Base-by-base conservation (phyloP, 2,888 invertebrate genomes). In the Xylophagus ater region DNA sequence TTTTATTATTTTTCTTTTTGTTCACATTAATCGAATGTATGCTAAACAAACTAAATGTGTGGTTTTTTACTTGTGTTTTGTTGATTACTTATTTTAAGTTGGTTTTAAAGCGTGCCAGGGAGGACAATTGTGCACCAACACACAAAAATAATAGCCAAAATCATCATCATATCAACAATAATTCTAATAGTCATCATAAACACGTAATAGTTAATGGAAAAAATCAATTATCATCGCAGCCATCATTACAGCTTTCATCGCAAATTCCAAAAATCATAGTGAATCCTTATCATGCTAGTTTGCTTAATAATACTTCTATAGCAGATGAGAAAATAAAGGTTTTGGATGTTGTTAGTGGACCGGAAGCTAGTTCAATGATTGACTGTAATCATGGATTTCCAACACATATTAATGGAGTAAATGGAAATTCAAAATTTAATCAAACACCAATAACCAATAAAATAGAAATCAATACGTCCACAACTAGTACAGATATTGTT, bases 231-330 rank as follows among this genome's bases (percentile, higher is more conserved):
- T 10, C 24, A 17, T 12, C 19, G 32, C 21, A 24, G 38, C 32
- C 26, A 21, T 19, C 28, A 9, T 14, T 15, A 17, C 13, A n/a
- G n/a, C 30, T 19, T 24, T 17, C 29, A 28, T 13, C 32, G 32
- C 23, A 30, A 31, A 30, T 24, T 38, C 54, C 48, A 43, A 62
- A 62, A 50, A 57, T 61, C 35, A 59, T 62, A 42, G 62, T 62
- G 23, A 62, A 59, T 47, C 54, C 59, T 42, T 62, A 62, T 49
- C 63, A 63, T 47, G 61, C 58, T 42, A 62, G 57, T 52, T 12
- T 38, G n/a, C 12, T 15, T 24, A 20, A 15, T 14, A 30, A 15
- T 19, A 4, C 14, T 37, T 17, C 37, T 31, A 15, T 13, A 14
- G 12, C n/a, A 26, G 13, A 12, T 26, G 3, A n/a, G 4, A 13